phyloP scores from a whole-genome alignment of 1,140 invertebrate species.

The Maniola jurtina region DNA sequence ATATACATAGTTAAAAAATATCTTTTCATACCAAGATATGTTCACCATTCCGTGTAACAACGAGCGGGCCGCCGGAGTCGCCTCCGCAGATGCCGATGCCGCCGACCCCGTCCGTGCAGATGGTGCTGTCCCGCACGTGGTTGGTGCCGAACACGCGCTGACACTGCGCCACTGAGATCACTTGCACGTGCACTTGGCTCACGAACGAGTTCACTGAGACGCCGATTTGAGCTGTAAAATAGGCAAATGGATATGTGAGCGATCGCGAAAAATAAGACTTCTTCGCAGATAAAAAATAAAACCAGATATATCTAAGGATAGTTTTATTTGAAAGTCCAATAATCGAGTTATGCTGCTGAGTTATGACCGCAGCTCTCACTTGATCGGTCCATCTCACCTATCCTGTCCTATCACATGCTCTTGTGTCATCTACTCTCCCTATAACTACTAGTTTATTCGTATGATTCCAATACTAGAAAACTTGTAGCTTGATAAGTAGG shows the following conservation, averaged over 20 bases:
- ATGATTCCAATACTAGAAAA: not conserved
- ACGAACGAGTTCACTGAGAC: constrained; percentile 25
- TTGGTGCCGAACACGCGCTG: constrained; percentile 25
- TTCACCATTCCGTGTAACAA: constrained; percentile 34
- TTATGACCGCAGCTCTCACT: too few species aligned
- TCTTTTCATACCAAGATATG: constrained; percentile 40
- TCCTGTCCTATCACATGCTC: too few species aligned
- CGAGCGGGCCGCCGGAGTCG: constrained; percentile 57
- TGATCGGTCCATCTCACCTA: too few species aligned
- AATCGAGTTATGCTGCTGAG: too few species aligned
- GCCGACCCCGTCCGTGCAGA: constrained; percentile 53
- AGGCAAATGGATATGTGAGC: not conserved
- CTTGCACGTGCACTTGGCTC: constrained; percentile 40
- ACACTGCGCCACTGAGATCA: constrained; percentile 39
- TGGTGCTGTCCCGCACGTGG: constrained; percentile 31
- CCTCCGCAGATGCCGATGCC: constrained; percentile 55
- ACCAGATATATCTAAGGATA: too few species aligned
- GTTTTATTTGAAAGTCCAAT: too few species aligned
- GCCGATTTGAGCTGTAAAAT: constrained; percentile 32
- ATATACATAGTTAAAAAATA: too few species aligned
- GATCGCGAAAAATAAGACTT: too few species aligned
- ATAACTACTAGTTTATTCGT: too few species aligned
- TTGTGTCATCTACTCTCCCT: too few species aligned
- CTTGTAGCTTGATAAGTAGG: not conserved
- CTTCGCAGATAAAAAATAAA: too few species aligned